Evolutionary conservation across 2,797 vertebrate genomes (phyloP).

Genomic region (Coregonus ussuriensis): DNA sequence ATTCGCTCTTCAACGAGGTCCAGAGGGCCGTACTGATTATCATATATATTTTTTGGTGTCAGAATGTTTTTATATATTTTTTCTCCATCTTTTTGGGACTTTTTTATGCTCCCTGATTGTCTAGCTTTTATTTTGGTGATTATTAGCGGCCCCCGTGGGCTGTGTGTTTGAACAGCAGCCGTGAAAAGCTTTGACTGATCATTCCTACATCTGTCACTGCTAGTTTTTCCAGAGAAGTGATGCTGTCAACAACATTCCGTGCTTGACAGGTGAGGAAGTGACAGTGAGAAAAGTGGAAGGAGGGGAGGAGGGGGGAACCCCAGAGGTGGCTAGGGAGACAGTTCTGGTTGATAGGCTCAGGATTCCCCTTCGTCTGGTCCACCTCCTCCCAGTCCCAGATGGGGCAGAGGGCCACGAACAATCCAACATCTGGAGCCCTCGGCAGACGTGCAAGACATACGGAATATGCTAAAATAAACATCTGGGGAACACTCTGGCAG

Average conservation of each 20-base stretch:
- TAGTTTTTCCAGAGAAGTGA: no score
- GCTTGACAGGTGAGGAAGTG: no score
- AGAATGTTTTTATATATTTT: no score
- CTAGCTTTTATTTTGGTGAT: no score
- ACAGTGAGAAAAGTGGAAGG: slow-evolving; percentile 53
- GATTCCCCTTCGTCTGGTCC: slow-evolving; percentile 48
- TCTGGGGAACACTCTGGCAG: slow-evolving; percentile 63
- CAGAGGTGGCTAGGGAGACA: slow-evolving; percentile 70
- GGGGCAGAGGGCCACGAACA: slow-evolving; percentile 29
- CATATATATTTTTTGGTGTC: no score
- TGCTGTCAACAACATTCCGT: no score
- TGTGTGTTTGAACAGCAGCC: neutral
- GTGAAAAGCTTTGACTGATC: slow-evolving; percentile 63
- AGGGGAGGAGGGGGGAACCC: slow-evolving; percentile 46
- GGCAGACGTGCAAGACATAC: slow-evolving; percentile 51
- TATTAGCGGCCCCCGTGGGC: no score
- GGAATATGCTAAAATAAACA: slow-evolving; percentile 32
- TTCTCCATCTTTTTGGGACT: no score
- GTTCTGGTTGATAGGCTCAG: slow-evolving; percentile 59
- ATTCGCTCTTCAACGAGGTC: no score
- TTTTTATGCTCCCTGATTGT: no score
- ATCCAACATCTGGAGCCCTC: slow-evolving; percentile 67
- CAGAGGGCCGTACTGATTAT: no score
- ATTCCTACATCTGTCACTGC: slow-evolving; percentile 65
- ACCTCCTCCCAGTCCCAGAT: slow-evolving; percentile 13